phyloP scores from a whole-genome alignment of 2,888 invertebrate species.

The Escarpia spicata region DNA sequence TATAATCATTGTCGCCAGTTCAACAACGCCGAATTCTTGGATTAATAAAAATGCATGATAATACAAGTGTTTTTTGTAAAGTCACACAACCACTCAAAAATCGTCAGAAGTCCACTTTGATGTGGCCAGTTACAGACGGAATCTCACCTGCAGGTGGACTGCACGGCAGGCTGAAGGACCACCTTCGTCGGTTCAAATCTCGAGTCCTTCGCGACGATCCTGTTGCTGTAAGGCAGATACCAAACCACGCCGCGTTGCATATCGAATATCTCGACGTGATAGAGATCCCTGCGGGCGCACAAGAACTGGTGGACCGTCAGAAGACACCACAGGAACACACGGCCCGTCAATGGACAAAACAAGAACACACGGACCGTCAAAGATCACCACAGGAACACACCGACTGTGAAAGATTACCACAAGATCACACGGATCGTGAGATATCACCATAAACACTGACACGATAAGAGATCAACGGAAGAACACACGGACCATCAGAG shows the following conservation, averaged over 20 bases:
- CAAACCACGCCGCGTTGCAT: not conserved
- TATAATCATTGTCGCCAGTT: too few species aligned
- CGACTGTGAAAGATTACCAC: not conserved
- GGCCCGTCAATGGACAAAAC: too few species aligned
- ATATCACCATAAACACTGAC: too few species aligned
- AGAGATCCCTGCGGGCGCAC: not conserved
- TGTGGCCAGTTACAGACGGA: not conserved
- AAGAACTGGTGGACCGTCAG: not conserved
- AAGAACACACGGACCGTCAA: not conserved
- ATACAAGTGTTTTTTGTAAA: too few species aligned
- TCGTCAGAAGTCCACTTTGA: too few species aligned
- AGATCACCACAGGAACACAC: not conserved
- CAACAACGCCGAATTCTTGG: too few species aligned
- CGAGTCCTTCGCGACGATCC: not conserved
- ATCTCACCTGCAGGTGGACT: not conserved
- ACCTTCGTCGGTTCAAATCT: not conserved
- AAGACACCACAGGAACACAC: too few species aligned
- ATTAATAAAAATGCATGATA: too few species aligned
- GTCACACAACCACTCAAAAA: too few species aligned
- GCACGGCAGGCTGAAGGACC: not conserved
- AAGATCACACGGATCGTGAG: too few species aligned
- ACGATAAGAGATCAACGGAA: too few species aligned
- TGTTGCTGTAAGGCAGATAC: not conserved
- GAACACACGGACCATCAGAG: too few species aligned
- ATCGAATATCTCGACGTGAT: not conserved